These are phyloP conservation scores for Phoxinus phoxinus DNA, from an alignment of 2,113 vertebrate genomes.

Conservation along the genomic window DNA sequence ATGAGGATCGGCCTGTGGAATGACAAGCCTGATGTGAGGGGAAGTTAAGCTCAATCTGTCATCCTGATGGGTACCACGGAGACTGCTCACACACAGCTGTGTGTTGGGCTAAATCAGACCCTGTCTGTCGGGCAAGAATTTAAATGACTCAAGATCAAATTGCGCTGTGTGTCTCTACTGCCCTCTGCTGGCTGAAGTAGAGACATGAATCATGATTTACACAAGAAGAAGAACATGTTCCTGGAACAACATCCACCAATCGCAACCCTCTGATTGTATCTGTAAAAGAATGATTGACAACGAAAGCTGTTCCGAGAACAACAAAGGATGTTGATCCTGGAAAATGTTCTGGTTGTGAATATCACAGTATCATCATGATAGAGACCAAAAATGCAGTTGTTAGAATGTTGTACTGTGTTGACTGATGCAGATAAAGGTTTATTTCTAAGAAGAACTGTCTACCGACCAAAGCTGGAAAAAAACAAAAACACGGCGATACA, in stretches of 20 bases:
- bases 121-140: neutral
- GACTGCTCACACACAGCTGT: conserved; percentile 34
- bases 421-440: neutral
- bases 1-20: conserved; percentile 40
- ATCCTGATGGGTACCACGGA: conserved; percentile 44
- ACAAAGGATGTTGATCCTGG: conserved; percentile 10
- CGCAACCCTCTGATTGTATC: neutral
- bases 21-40: conserved; percentile 40
- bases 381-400: neutral
- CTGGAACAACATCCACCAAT: neutral
- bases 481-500: neutral
- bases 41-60: conserved; percentile 49
- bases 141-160: neutral
- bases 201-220: neutral
- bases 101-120: conserved; percentile 9
- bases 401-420: neutral
- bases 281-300: neutral
- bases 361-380: neutral
- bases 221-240: conserved; percentile 11
- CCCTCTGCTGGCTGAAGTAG: conserved; percentile 45
- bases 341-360: neutral
- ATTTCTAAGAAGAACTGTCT: neutral
- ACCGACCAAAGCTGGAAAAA: neutral
- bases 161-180: conserved; percentile 45
- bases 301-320: conserved; percentile 4